Base-by-base conservation (phyloP, 2,113 vertebrate species). In the Tetrax tetrax region DNA sequence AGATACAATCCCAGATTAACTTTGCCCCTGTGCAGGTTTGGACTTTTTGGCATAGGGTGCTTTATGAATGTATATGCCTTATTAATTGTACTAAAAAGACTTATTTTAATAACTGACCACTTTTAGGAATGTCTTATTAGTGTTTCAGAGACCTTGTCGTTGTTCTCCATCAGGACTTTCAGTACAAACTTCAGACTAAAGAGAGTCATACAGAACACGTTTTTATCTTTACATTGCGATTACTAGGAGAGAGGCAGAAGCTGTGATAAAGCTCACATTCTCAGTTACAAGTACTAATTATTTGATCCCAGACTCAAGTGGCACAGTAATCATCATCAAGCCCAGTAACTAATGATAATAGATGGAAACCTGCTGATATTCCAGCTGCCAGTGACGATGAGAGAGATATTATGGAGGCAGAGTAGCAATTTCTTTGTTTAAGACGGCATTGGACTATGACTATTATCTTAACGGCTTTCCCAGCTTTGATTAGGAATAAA, bases 271-370 rank as follows among this genome's bases (percentile, higher is more conserved):
- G 51, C 78, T 90, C 59, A 45, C 48, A 65, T 78, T 84, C 54
- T 81, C 77, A 72, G 74, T 92, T 97, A 80, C 74, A 90, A 85
- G 60, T 83, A 70, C 66, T 92, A 94, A 96, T 94, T 94, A 45
- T 72, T 83, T 94, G 63, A 85, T 91, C 61, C 43, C 66, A 76
- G 70, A 37, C 65, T 82, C 45, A n/a, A 63, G 79, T 75, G 74
- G 68, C 83, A 93, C 17, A 41, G 21, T 54, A 84, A 95, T 97
- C 95, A 91, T 89, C 21, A 93, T 95, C 91, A 94, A 91, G 80
- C 87, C 77, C 78, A 35, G 64, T 89, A 96, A 95, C 75, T 96
- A 91, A 97, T 91, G 96, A 94, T 95, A 97, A 96, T 70, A 68
- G 94, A 96, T 91, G 53, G 78, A 91, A 87, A 81, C 95, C 95